Evolutionary conservation across 1,140 invertebrate genomes (phyloP).

Genomic region (Bombus breviceps): DNA sequence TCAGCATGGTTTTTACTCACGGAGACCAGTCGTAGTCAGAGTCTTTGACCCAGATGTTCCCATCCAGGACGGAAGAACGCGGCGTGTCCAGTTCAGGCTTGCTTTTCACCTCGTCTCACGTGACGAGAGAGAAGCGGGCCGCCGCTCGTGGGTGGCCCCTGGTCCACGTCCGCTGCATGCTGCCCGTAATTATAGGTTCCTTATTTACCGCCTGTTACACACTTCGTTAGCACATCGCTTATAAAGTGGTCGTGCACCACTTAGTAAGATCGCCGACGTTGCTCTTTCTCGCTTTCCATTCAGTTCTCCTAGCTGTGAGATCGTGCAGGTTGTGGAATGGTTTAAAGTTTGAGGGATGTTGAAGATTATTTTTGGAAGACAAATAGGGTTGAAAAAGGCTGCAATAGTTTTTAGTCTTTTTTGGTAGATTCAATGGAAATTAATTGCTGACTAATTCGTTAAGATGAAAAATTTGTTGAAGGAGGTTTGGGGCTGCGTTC

Average conservation of each 20-base stretch:
- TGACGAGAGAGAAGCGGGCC: conserved; percentile 43
- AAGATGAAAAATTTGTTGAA: no score
- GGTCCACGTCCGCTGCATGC: conserved; percentile 71
- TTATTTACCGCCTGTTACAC: conserved; percentile 83
- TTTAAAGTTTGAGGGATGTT: neutral
- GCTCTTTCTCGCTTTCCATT: conserved; percentile 18
- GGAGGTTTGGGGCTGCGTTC: neutral
- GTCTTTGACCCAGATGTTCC: conserved; percentile 46
- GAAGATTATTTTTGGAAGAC: neutral
- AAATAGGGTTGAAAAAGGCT: neutral
- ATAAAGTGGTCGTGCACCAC: conserved; percentile 77
- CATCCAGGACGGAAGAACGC: conserved; percentile 26
- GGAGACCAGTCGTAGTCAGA: neutral
- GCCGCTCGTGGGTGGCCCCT: conserved; percentile 75
- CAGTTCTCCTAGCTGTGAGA: neutral
- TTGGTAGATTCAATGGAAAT: neutral
- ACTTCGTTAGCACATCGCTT: conserved; percentile 82
- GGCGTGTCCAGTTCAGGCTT: conserved; percentile 16
- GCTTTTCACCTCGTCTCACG: conserved; percentile 45
- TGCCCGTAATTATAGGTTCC: conserved; percentile 82
- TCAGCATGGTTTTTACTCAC: neutral
- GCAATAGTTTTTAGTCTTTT: no score
- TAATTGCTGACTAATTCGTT: neutral
- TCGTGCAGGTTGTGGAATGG: neutral
- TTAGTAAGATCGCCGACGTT: conserved; percentile 41